Conservation (phyloP, 2,888 invertebrate species). For the Urechis unicinctus region DNA sequence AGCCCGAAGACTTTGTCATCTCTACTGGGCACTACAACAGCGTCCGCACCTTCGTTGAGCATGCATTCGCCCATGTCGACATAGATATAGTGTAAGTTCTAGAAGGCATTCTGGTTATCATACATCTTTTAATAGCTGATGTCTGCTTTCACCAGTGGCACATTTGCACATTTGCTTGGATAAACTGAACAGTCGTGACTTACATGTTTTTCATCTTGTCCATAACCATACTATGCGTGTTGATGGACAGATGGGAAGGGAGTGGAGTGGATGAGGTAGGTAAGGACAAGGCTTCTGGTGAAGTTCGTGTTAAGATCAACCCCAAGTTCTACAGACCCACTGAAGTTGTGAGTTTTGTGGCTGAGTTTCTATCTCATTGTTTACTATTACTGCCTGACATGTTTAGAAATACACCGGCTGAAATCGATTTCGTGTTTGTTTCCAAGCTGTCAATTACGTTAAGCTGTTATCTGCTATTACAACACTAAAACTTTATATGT, state of each 20-base stretch:
- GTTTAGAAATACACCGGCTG: too few species aligned
- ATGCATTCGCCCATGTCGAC: slow-evolving; percentile 71
- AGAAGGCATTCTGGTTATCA: too few species aligned
- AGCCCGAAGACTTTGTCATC: slow-evolving; percentile 92
- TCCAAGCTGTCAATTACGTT: too few species aligned
- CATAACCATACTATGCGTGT: too few species aligned
- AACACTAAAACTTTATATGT: background rate
- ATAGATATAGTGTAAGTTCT: slow-evolving; percentile 60
- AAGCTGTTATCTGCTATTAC: too few species aligned
- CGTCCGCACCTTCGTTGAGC: slow-evolving; percentile 92
- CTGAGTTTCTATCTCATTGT: background rate
- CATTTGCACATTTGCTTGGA: too few species aligned
- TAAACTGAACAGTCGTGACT: background rate
- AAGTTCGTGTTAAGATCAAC: slow-evolving; percentile 79
- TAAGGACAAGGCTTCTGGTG: slow-evolving; percentile 65
- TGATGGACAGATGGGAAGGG: slow-evolving; percentile 72
- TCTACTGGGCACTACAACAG: slow-evolving; percentile 92
- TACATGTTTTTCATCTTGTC: too few species aligned
- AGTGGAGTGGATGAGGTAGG: slow-evolving; percentile 76
- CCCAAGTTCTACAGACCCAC: slow-evolving; percentile 94
- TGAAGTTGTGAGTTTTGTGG: slow-evolving; percentile 65
- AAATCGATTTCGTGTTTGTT: too few species aligned
- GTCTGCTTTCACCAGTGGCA: too few species aligned
- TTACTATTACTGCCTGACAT: background rate
- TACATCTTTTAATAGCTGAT: too few species aligned